Percentiles rank a stretch among this genome's conserved stretches.
Evolutionary conservation across 2,888 invertebrate species (phyloP).

Genomic region (Lacanobia wlatinum): DNA sequence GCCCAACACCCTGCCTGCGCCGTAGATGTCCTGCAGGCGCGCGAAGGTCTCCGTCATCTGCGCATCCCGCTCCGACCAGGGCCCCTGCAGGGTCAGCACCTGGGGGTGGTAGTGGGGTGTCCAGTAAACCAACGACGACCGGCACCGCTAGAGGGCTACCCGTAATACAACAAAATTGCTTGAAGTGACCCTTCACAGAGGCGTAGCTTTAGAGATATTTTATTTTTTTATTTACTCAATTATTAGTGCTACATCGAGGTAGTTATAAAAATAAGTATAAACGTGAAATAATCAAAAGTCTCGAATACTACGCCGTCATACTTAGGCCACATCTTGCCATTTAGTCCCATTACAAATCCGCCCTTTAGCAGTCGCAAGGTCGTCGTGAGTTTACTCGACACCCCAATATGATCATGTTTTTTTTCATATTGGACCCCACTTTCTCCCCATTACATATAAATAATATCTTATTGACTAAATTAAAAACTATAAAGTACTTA

Average conservation of each 20-base stretch:
- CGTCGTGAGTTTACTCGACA: constrained; percentile 29
- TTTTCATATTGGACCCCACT: constrained; percentile 14
- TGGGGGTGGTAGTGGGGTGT: constrained; percentile 64
- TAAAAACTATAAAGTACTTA: neutral
- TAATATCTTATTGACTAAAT: neutral
- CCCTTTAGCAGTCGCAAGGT: constrained; percentile 15
- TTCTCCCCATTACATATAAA: neutral
- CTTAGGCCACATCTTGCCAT: constrained; percentile 2
- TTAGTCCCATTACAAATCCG: neutral
- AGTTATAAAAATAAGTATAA: neutral
- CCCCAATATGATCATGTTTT: constrained; percentile 16
- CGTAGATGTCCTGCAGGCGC: constrained; percentile 90
- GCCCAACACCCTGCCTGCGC: constrained; percentile 90
- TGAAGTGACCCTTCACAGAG: neutral
- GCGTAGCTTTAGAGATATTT: constrained; percentile 2
- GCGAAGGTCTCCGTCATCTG: constrained; percentile 91
- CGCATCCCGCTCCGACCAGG: constrained; percentile 91
- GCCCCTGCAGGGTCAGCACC: constrained; percentile 91
- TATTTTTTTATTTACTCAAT: neutral
- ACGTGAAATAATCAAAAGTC: neutral
- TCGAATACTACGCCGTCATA: neutral
- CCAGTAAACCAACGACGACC: constrained; percentile 38
- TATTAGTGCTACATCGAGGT: neutral
- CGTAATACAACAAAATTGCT: neutral
- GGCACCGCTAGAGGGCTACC: neutral